phyloP scores from a whole-genome alignment of 2,888 invertebrate genomes.

The Cabera pusaria region DNA sequence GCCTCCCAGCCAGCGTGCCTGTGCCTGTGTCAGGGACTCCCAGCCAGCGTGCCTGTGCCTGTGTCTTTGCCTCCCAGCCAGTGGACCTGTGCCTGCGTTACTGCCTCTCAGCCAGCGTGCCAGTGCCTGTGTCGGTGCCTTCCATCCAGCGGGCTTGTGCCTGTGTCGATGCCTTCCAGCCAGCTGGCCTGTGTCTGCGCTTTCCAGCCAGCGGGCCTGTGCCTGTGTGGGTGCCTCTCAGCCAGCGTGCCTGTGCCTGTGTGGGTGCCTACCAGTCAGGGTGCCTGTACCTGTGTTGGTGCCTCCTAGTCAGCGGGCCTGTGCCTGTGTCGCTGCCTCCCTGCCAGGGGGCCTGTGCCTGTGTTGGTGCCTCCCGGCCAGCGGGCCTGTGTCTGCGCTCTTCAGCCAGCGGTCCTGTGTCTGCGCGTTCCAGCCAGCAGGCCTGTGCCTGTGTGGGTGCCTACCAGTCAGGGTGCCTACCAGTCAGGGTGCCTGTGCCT shows the following conservation, averaged over 20 bases:
- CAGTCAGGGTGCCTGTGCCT: background rate
- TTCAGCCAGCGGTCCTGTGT: background rate
- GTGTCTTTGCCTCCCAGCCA: background rate
- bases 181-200: background rate
- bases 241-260: background rate
- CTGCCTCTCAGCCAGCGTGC: background rate
- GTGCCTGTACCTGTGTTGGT: no score
- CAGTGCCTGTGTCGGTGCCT: background rate
- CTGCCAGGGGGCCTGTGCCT: background rate
- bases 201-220: background rate
- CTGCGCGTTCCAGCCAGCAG: background rate
- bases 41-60: background rate
- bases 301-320: no score
- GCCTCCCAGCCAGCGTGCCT: background rate
- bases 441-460: background rate
- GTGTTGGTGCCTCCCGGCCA: no score
- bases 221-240: background rate
- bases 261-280: background rate
- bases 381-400: no score
- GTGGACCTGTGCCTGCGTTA: slow-evolving; percentile 1
- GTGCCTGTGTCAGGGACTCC: background rate
- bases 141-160: background rate
- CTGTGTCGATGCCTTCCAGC: no score
- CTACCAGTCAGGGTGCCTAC: background rate
- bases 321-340: background rate